Conservation (phyloP, 2,113 vertebrate species). For the Murina feae region DNA sequence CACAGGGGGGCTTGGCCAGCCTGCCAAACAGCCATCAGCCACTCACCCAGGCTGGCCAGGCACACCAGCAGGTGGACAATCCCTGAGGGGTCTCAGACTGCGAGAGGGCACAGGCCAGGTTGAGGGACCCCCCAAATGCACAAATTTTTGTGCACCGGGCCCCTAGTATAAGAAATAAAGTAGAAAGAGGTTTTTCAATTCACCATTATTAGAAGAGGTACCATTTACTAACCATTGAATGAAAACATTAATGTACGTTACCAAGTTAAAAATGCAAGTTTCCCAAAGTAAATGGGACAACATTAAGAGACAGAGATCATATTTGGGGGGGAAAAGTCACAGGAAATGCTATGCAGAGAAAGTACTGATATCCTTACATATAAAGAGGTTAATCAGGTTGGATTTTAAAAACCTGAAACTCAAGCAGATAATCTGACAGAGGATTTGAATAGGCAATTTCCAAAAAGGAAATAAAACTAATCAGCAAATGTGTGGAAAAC, state of each 20-base stretch:
- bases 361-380: background rate
- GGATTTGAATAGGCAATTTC: background rate
- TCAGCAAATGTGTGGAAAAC: conserved; percentile 44
- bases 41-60: no score
- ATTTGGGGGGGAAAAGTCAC: background rate
- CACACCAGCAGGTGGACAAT: no score
- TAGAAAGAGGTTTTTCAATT: background rate
- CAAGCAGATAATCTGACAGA: background rate
- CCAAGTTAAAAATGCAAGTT: background rate
- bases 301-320: background rate
- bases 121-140: no score
- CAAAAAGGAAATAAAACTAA: conserved; percentile 27
- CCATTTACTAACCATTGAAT: background rate
- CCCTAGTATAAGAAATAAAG: background rate
- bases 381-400: background rate
- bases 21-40: no score
- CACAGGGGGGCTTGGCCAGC: no score
- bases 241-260: background rate
- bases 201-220: background rate
- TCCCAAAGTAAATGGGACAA: background rate
- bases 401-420: background rate
- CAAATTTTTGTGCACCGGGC: no score
- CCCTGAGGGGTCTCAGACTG: no score
- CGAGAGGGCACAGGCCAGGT: no score
- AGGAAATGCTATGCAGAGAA: background rate